A percentile compares a stretch with the other conserved stretches of the same genome.
These are phyloP conservation scores for Piaya cayana DNA, from an alignment of 2,113 vertebrate species.

Conservation along the genomic window DNA sequence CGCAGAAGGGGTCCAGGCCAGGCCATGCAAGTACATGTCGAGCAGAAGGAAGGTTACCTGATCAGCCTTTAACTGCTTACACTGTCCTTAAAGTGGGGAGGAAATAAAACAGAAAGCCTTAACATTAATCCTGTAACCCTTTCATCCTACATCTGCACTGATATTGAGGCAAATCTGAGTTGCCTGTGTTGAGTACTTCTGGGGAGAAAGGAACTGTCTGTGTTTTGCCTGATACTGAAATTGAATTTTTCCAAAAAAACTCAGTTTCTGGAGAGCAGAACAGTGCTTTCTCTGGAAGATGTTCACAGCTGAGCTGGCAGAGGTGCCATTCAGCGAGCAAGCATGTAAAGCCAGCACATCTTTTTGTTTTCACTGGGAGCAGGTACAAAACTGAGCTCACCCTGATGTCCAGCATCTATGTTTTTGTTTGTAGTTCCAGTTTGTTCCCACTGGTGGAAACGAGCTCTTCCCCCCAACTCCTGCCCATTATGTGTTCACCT, in stretches of 20 bases:
- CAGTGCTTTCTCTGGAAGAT: background rate
- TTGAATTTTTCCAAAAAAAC: too few relatives aligned
- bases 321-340: fast-evolving
- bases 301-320: background rate
- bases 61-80: background rate
- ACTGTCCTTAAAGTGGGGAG: background rate
- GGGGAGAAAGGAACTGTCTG: background rate
- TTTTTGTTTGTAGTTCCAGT: background rate
- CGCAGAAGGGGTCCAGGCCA: background rate
- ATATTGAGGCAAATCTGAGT: background rate
- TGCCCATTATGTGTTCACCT: background rate
- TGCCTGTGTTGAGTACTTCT: fast-evolving
- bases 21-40: too few relatives aligned
- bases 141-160: background rate
- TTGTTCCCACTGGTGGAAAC: background rate
- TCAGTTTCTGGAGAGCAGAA: background rate
- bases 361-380: background rate
- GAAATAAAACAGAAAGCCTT: background rate
- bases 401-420: background rate
- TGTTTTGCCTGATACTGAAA: background rate
- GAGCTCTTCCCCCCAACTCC: background rate
- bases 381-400: background rate
- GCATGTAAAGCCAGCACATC: background rate
- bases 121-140: background rate
- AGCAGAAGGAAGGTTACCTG: background rate